Percentiles rank a stretch among this genome's conserved stretches.
These are phyloP conservation scores for Cartodere bifasciata DNA, from an alignment of 2,888 invertebrate species.

Conservation along the genomic window DNA sequence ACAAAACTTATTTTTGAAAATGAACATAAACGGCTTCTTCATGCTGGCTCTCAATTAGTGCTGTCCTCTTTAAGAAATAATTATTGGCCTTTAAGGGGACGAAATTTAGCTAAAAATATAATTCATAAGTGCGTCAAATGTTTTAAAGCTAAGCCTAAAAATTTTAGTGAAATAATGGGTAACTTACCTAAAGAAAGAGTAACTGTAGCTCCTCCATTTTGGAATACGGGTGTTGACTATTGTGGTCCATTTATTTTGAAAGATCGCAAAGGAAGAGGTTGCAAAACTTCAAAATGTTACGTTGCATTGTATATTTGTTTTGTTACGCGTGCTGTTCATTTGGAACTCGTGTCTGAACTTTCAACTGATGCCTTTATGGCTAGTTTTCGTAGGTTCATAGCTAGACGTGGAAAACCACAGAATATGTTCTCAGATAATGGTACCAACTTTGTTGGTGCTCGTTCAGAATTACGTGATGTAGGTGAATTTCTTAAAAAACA, in stretches of 20 bases:
- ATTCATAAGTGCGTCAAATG: constrained; percentile 9
- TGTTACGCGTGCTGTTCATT: constrained; percentile 12
- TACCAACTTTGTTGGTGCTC: constrained; percentile 13
- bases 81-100: constrained; percentile 7
- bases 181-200: constrained; percentile 9
- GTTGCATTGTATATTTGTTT: constrained; percentile 13
- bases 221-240: constrained; percentile 15
- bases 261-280: constrained; percentile 10
- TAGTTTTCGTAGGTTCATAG: constrained; percentile 11
- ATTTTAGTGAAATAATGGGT: constrained; percentile 3
- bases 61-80: constrained; percentile 1
- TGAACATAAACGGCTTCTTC: constrained; percentile 7
- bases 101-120: constrained; percentile 5
- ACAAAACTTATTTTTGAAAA: constrained; percentile 5
- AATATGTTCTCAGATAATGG: constrained; percentile 14
- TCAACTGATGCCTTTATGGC: constrained; percentile 10
- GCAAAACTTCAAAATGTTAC: constrained; percentile 9
- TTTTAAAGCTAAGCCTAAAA: constrained; percentile 8
- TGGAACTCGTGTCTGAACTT: constrained; percentile 12
- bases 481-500: no score
- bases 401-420: constrained; percentile 10
- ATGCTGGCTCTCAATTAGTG: constrained; percentile 10
- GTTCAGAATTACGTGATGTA: constrained; percentile 8
- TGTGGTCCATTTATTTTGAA: constrained; percentile 15
- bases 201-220: constrained; percentile 5